Evolutionary conservation across 2,888 invertebrate species (phyloP).

Genomic region (Folsomia candida): DNA sequence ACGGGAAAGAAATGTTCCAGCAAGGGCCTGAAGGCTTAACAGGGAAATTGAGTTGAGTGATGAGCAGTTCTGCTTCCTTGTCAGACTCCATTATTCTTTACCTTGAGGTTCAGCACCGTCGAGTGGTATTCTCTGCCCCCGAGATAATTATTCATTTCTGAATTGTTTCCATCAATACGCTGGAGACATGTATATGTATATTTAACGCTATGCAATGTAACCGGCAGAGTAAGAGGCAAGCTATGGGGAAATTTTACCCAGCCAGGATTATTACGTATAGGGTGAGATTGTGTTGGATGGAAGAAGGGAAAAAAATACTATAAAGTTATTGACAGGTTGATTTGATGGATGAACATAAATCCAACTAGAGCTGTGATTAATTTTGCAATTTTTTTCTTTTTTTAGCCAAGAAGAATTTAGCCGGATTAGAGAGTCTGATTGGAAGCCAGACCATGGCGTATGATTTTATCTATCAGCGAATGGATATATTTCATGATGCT

Average conservation of each 20-base stretch:
- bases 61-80: constrained; percentile 3
- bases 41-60: constrained; percentile 11
- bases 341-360: too few species aligned
- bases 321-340: too few species aligned
- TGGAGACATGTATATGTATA: constrained; percentile 1
- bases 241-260: too few species aligned
- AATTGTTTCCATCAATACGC: constrained; percentile 10
- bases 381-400: too few species aligned
- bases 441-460: constrained; percentile 22
- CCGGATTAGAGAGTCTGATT: constrained; percentile 15
- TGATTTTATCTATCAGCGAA: constrained; percentile 26
- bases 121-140: background rate
- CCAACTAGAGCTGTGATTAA: too few species aligned
- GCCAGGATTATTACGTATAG: too few species aligned
- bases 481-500: constrained; percentile 17
- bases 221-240: background rate
- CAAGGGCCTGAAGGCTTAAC: background rate
- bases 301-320: too few species aligned
- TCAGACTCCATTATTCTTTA: constrained; percentile 8
- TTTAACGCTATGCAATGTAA: background rate
- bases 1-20: background rate
- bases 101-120: background rate
- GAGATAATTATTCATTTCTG: constrained; percentile 5
- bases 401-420: constrained; percentile 21
- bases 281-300: too few species aligned